Conservation (phyloP, 2,888 invertebrate species). For the Phalangium opilio region DNA sequence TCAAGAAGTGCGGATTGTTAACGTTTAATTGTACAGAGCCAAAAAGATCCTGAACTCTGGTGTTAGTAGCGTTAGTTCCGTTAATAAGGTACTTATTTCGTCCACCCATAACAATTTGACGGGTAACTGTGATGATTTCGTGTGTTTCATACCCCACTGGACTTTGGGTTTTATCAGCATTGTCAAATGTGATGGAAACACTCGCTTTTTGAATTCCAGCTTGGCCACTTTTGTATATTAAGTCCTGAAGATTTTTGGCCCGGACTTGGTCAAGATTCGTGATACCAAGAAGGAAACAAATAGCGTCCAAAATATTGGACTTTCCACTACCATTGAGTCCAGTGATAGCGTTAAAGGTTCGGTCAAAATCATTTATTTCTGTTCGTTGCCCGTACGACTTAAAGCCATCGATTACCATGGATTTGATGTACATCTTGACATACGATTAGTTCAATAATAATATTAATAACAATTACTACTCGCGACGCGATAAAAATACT, state of each 20-base stretch:
- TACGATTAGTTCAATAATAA: too few relatives aligned
- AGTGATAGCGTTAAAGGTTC: constrained; percentile 92
- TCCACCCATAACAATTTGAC: constrained; percentile 71
- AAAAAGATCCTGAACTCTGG: constrained; percentile 82
- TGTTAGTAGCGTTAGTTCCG: constrained; percentile 75
- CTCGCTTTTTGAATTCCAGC: constrained; percentile 89
- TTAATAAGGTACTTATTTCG: constrained; percentile 89
- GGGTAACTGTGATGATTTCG: constrained; percentile 77
- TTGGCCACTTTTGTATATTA: constrained; percentile 96
- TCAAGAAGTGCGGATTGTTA: constrained; percentile 97
- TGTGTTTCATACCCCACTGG: constrained; percentile 83
- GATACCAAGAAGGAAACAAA: constrained; percentile 84
- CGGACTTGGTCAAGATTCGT: constrained; percentile 50
- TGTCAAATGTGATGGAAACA: constrained; percentile 91
- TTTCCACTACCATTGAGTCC: constrained; percentile 96
- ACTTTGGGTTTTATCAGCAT: constrained; percentile 57
- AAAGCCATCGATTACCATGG: constrained; percentile 85
- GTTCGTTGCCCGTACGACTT: constrained; percentile 92
- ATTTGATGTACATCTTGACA: constrained; percentile 73
- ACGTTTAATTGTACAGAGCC: constrained; percentile 94
- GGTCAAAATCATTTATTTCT: constrained; percentile 81
- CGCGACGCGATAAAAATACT: too few relatives aligned
- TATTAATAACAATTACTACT: too few relatives aligned
- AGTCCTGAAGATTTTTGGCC: constrained; percentile 73
- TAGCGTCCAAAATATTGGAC: constrained; percentile 91